Base-by-base conservation (phyloP, 1,140 invertebrate species). In the Drosophila mojavensis region DNA sequence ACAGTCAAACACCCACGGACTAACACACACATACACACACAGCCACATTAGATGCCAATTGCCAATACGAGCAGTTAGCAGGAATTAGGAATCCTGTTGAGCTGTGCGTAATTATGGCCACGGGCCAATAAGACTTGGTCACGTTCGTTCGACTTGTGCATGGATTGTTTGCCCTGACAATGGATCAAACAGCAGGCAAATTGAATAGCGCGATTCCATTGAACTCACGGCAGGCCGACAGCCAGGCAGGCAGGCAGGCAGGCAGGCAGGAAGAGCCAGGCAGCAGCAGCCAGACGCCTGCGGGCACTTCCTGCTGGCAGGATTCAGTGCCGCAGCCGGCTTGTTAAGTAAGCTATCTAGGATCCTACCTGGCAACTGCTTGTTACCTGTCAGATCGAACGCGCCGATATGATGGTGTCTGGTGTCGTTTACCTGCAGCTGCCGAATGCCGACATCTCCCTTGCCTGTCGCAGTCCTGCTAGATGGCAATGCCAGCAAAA, bases 351-450 rank as follows among this genome's bases (percentile, higher is more conserved):
- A 69, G 79, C 59, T 64, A 64, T 67, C 62, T 39, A 30, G 39
- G 15, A 28, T 15, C 48, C 59, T 79, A 72, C 75, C 80, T 76
- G 60, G 24, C 26, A 39, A 45, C 62, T 36, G 56, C 84, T 75
- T 72, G 73, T 88, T 88, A 88, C 84, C 84, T 88, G 84, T 88
- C 84, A 79, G 84, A 88, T 88, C 75, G 84, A 63, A 89, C 58
- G 78, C 66, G 64, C 13, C 61, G 84, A 88, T 89, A 88, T 67
- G 62, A 39, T 55, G 54, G 75, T 43, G 67, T 70, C 63, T 71
- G 80, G 76, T 85, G 82, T 85, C 78, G 78, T 74, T 71, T 88
- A 88, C 84, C 84, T 89, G 84, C 83, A 79, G 80, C 83, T 71
- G 82, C 60, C 36, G 20, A n/a, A n/a, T 9, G 28, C 17, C 36